Conservation (phyloP, 2,797 vertebrate species). For the Dendrocincla tyrannina region DNA sequence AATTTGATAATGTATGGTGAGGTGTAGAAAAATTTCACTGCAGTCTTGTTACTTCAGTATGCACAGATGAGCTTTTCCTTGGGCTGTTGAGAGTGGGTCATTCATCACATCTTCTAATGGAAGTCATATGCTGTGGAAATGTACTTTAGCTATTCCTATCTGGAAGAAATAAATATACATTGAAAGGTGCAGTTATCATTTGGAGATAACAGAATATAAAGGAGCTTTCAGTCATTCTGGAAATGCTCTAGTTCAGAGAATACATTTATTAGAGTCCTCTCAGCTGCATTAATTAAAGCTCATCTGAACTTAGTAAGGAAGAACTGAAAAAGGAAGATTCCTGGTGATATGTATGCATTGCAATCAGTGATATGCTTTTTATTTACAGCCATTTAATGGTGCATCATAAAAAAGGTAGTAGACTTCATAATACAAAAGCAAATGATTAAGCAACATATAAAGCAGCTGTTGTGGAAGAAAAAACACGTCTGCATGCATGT, state of each 20-base stretch:
- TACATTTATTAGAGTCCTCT: not conserved
- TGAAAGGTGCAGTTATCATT: conserved; percentile 34
- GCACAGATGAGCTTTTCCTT: conserved; percentile 30
- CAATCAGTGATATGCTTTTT: not conserved
- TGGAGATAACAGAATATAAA: conserved; percentile 33
- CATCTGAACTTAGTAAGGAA: not conserved
- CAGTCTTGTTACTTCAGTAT: not conserved
- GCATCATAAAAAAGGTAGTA: not conserved
- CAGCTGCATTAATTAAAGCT: conserved; percentile 20
- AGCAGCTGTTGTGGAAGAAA: not conserved
- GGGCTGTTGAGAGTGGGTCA: conserved; percentile 28
- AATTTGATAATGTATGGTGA: not conserved
- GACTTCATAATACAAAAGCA: not conserved
- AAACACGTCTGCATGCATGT: not conserved
- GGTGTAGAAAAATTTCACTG: not conserved
- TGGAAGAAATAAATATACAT: conserved; percentile 44
- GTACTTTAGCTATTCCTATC: conserved; percentile 4
- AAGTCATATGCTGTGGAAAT: conserved; percentile 54
- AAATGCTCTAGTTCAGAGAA: not conserved
- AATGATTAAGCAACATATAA: not conserved
- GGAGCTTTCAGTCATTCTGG: conserved; percentile 32
- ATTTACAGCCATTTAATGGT: not conserved
- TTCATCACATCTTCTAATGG: conserved; percentile 62
- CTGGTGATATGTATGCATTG: not conserved
- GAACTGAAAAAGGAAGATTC: not conserved